phyloP scores from a whole-genome alignment of 2,113 vertebrate species.

The Rhinolophus sinicus region DNA sequence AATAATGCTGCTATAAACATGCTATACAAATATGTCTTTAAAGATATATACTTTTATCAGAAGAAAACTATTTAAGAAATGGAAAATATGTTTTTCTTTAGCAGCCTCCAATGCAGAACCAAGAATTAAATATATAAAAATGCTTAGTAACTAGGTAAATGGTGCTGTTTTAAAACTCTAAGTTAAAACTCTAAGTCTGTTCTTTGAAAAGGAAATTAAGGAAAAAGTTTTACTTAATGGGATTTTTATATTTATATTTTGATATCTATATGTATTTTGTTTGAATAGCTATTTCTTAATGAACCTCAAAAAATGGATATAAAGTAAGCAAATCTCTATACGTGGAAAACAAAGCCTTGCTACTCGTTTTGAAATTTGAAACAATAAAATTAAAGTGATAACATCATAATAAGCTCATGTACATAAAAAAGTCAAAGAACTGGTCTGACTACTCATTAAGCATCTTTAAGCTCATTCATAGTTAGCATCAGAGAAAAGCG shows the following conservation, averaged over 20 bases:
- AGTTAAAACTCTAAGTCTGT: conserved; percentile 24
- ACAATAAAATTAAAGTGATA: conserved; percentile 19
- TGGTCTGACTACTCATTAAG: background rate
- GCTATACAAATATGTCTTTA: background rate
- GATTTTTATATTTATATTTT: background rate
- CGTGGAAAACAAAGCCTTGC: background rate
- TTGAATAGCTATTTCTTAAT: background rate
- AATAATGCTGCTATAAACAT: background rate
- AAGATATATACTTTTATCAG: background rate
- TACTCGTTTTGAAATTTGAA: background rate
- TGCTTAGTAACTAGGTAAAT: background rate
- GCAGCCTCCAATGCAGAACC: background rate
- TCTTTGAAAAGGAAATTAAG: background rate
- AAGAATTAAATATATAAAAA: background rate
- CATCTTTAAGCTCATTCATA: background rate
- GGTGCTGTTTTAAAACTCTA: background rate
- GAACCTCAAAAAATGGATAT: background rate
- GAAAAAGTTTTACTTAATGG: background rate
- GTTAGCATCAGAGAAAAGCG: background rate
- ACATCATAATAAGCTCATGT: background rate
- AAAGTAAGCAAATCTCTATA: background rate
- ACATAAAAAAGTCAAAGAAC: conserved; percentile 13
- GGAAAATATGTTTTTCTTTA: background rate
- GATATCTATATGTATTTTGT: background rate
- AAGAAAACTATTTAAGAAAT: background rate